These are phyloP conservation scores for Pomacea canaliculata DNA, from an alignment of 2,888 invertebrate species.

Conservation along the genomic window DNA sequence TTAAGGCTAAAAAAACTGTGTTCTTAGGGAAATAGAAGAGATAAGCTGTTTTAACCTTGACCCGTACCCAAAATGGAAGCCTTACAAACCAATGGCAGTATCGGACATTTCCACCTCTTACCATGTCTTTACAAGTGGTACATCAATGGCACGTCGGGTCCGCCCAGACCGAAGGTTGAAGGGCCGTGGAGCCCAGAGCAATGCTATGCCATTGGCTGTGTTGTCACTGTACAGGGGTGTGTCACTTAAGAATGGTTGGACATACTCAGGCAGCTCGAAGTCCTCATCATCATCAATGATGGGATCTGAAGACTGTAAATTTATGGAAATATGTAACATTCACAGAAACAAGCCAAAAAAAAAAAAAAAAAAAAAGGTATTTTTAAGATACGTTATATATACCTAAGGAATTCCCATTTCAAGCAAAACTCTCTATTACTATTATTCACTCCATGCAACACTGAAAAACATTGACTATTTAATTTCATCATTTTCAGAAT, in stretches of 20 bases:
- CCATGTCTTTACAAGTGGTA: conserved; percentile 98
- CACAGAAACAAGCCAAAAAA: too few relatives aligned
- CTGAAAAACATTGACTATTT: not conserved
- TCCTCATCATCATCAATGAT: conserved; percentile 86
- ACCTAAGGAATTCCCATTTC: not conserved
- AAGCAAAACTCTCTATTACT: not conserved
- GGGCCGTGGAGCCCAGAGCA: conserved; percentile 97
- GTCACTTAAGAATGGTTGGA: conserved; percentile 93
- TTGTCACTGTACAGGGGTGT: conserved; percentile 97
- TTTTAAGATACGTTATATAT: not conserved
- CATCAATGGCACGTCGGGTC: conserved; percentile 93
- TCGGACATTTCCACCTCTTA: conserved; percentile 71
- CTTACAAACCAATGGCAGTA: too few relatives aligned
- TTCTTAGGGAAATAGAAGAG: too few relatives aligned
- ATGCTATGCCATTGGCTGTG: conserved; percentile 97
- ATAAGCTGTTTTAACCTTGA: too few relatives aligned
- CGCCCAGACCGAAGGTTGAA: conserved; percentile 97
- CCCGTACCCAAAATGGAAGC: too few relatives aligned
- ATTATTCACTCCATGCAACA: not conserved
- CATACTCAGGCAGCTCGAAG: conserved; percentile 89
- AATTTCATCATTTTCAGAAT: not conserved
- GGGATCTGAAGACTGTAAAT: conserved; percentile 79
- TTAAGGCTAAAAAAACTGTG: too few relatives aligned
- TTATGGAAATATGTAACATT: too few relatives aligned
- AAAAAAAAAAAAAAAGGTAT: too few relatives aligned